Base-by-base conservation (phyloP, 2,113 vertebrate species). In the Cromileptes altivelis region DNA sequence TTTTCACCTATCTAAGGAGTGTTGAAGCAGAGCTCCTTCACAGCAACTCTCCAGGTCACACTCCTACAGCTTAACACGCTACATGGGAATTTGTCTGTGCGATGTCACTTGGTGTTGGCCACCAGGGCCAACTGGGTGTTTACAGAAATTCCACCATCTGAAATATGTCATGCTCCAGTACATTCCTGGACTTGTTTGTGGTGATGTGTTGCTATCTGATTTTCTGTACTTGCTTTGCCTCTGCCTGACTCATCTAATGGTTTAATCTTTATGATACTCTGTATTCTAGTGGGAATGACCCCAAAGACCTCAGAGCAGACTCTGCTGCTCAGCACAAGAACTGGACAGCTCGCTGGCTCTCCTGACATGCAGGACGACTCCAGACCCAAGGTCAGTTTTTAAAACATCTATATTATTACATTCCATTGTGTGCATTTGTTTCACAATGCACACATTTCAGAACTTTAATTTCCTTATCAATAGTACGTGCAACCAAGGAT, bases 281-380 rank as follows among this genome's bases (percentile, higher is more conserved):
- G 23, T 90, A 4, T 65, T 80, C 14, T 30, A 99, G 98, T 96
- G 55, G 98, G 96, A 91, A 95, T 94, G 37, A 96, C 96, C 80
- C 96, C 97, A 2, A 96, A 97, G 91, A 93, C 91, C 30, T 92
- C 95, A 4, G 94, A 93, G 56, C 97, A 96, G 91, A 96, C 19
- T 88, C 93, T n/a, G 92, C 96, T 80, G 60, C 93, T 94, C 89
- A 91, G 96, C 85, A 91, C 92, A 53, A 94, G 91, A 68, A 93
- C 93, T 4, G 89, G 85, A 68, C 89, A 93, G 37, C 58, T 87
- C 8, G 33, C 53, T 11, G 53, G 25, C 65, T 86, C 71, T 57
- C 84, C 88, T 23, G 91, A 96, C 82, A 92, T 93, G 0, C 96
- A 96, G 70, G 82, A 81, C 81, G 74, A 93, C 65, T 93, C 94